Conservation (phyloP, 2,797 vertebrate species). For the Odontamblyopus lacepedii region DNA sequence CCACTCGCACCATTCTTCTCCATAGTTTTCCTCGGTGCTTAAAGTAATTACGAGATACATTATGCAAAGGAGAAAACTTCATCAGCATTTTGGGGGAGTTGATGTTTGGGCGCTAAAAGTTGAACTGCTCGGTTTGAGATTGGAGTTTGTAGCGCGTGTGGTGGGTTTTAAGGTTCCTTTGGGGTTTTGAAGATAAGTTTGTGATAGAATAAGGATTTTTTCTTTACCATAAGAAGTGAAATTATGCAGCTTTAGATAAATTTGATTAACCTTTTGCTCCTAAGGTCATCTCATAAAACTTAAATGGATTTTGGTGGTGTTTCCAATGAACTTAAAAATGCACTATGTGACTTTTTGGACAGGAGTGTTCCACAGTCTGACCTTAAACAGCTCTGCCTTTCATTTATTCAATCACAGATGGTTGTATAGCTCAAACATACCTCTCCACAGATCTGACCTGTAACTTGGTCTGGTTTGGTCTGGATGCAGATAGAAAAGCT, state of each 20-base stretch:
- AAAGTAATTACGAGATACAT: constrained; percentile 53
- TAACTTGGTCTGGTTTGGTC: too few species aligned
- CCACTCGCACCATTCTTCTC: constrained; percentile 55
- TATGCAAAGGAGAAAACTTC: constrained; percentile 57
- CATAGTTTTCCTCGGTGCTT: constrained; percentile 20
- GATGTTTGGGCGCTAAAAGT: constrained; percentile 17
- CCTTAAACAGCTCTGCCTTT: too few species aligned
- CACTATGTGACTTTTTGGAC: too few species aligned
- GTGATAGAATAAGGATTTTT: background rate
- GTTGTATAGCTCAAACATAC: too few species aligned
- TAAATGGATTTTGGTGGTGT: too few species aligned
- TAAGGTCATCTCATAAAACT: background rate
- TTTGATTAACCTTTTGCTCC: constrained; percentile 4
- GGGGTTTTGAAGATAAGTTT: too few species aligned
- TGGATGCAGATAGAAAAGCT: too few species aligned
- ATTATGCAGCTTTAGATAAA: background rate
- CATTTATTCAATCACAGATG: too few species aligned
- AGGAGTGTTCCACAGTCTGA: too few species aligned
- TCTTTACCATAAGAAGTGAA: too few species aligned
- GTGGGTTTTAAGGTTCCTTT: background rate
- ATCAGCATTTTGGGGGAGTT: constrained; percentile 34
- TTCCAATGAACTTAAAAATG: too few species aligned
- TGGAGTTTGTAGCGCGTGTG: background rate
- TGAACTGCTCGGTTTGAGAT: background rate
- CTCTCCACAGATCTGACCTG: too few species aligned